Base-by-base conservation (phyloP, 2,113 vertebrate genomes). In the Tachysurus fulvidraco region DNA sequence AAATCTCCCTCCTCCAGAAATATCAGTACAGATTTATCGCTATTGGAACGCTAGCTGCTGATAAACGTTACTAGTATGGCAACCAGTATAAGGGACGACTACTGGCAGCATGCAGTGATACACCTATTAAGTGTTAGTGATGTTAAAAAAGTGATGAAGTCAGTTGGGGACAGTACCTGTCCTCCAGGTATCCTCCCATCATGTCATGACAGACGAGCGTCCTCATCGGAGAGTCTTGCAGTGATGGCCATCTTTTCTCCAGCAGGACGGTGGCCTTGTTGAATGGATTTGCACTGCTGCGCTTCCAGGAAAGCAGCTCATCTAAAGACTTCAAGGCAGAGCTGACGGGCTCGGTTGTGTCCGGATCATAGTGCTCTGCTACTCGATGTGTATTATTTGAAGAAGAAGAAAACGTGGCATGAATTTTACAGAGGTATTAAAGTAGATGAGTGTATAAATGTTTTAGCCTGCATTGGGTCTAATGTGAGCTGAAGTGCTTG, bases 131-230 rank as follows among this genome's bases (percentile, higher is more conserved):
- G 21, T 21, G 2, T 19, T 41, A 3, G 36, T 50, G 46, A 50
- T 54, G 52, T 55, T 52, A 50, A n/a, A 2, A 83, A 44, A 79
- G 54, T 23, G 12, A 77, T 28, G 25, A 74, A 44, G 74, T 54
- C 52, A 79, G 28, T 36, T 79, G 9, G n/a, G 28, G 9, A 30
- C 83, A 52, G 60, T 89, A 98, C 98, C 95, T 96, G 95, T 99
- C 98, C 2, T 97, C 96, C 81, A 98, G 90, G 92, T 99, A 99
- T 1, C 98, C 98, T 0, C 98, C 97, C 90, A 95, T 96, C 98
- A 99, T 98, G 91, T 99, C 98, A 0, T 99, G 98, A 89, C 97
- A 99, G 88, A 99, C 92, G 88, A 99, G 88, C 0, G 98, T 99
- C 83, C 96, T 94, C 14, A 92, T 94, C 36, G 88, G 91, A 36